These are phyloP conservation scores for Helarctos malayanus DNA, from an alignment of 2,797 vertebrate species.

Conservation along the genomic window DNA sequence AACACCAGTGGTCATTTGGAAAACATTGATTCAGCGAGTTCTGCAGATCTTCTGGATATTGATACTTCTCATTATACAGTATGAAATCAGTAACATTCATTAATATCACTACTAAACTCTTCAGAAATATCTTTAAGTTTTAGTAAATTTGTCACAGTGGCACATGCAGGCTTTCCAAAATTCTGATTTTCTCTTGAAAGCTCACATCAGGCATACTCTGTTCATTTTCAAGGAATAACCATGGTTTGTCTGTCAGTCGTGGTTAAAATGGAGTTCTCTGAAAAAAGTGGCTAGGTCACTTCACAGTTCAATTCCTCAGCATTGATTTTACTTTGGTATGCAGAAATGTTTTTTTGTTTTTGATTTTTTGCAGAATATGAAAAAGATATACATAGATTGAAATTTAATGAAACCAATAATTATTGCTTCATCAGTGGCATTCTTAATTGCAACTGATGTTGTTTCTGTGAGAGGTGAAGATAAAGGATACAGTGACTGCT, in stretches of 20 bases:
- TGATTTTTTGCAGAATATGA: not conserved
- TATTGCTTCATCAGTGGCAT: not conserved
- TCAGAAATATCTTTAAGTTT: not conserved
- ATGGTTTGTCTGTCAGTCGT: not conserved
- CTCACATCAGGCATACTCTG: not conserved
- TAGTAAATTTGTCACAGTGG: not conserved
- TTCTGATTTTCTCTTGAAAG: constrained; percentile 37
- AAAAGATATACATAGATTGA: not conserved
- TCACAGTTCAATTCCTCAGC: not conserved
- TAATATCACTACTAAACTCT: not conserved
- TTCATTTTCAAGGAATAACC: not conserved
- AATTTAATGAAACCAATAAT: constrained; percentile 6
- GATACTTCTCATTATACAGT: not conserved
- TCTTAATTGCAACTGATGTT: not conserved
- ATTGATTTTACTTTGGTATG: not conserved
- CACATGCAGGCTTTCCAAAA: not conserved
- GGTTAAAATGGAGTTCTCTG: constrained; percentile 31
- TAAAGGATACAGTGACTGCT: not conserved
- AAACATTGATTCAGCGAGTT: not conserved
- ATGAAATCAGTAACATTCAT: not conserved
- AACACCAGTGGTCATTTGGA: not conserved
- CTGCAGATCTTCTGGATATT: not conserved
- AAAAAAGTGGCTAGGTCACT: not conserved
- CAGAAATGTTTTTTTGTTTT: not conserved
- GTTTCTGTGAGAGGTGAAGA: not conserved